phyloP scores from a whole-genome alignment of 2,113 vertebrate genomes.

The human region DNA sequence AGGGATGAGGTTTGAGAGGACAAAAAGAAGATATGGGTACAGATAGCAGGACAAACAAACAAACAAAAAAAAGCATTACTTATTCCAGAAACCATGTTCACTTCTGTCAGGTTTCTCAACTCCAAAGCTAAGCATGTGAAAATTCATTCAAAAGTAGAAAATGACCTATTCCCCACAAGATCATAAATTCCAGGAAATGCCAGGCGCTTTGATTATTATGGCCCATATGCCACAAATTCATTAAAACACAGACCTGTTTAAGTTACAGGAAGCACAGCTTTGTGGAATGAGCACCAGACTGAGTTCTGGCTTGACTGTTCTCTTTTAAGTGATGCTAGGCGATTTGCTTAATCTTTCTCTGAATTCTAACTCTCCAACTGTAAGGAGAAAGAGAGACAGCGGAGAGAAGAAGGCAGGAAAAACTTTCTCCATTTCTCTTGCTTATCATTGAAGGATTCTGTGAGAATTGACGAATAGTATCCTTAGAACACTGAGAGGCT shows the following conservation, averaged over 20 bases:
- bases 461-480: not conserved
- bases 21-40: not conserved
- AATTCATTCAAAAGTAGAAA: constrained; percentile 65
- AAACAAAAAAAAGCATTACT: not conserved
- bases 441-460: not conserved
- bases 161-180: constrained; percentile 27
- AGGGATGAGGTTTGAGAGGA: not conserved
- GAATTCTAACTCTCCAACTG: constrained; percentile 8
- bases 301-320: constrained; percentile 45
- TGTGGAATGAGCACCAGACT: constrained; percentile 55
- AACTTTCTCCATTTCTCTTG: not conserved
- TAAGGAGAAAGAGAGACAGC: not conserved
- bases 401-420: not conserved
- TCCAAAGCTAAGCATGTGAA: constrained; percentile 39
- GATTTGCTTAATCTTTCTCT: constrained; percentile 50
- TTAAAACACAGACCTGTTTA: constrained; percentile 68
- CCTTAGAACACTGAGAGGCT: not conserved
- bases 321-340: constrained; percentile 38
- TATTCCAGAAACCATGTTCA: constrained; percentile 10
- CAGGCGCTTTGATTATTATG: constrained; percentile 65
- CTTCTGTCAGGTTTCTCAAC: constrained; percentile 34
- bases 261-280: constrained; percentile 57
- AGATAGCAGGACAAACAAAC: not conserved
- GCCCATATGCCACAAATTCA: constrained; percentile 53
- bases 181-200: constrained; percentile 73